These are phyloP conservation scores for Bombus consobrinus DNA, from an alignment of 1,140 invertebrate genomes.

Conservation along the genomic window DNA sequence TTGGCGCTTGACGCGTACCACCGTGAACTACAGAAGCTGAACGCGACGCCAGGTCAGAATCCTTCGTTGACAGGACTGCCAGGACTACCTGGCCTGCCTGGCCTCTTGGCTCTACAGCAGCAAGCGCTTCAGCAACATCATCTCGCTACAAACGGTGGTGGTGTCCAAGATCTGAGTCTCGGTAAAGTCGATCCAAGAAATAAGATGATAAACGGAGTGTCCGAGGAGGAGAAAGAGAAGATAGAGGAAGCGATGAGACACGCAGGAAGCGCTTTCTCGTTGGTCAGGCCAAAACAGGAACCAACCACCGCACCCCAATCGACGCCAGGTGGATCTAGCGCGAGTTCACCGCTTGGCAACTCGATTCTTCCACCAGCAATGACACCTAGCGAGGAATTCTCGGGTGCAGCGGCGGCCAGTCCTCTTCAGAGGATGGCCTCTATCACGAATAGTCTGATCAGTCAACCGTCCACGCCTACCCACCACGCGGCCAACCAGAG, in stretches of 20 bases:
- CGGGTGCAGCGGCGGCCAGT: slow-evolving; percentile 90
- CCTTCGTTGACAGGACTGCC: slow-evolving; percentile 83
- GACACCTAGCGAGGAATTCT: slow-evolving; percentile 90
- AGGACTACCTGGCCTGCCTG: slow-evolving; percentile 85
- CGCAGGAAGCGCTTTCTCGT: slow-evolving; percentile 92
- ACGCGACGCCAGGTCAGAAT: slow-evolving; percentile 85
- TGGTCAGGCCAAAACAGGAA: slow-evolving; percentile 92
- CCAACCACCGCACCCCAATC: slow-evolving; percentile 86
- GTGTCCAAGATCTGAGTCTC: slow-evolving; percentile 93
- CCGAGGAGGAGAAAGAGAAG: slow-evolving; percentile 86
- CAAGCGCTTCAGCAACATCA: slow-evolving; percentile 87
- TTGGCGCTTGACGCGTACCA: slow-evolving; percentile 96
- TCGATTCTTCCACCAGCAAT: slow-evolving; percentile 91
- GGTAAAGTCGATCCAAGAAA: slow-evolving; percentile 88
- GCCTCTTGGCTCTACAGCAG: slow-evolving; percentile 89
- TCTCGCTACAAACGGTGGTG: slow-evolving; percentile 85
- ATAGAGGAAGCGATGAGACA: slow-evolving; percentile 89
- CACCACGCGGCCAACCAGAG: slow-evolving; percentile 91
- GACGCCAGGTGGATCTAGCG: slow-evolving; percentile 85
- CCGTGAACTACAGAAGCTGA: slow-evolving; percentile 93
- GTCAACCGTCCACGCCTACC: slow-evolving; percentile 92
- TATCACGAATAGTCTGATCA: slow-evolving; percentile 97
- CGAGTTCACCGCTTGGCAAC: slow-evolving; percentile 91
- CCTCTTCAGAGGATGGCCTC: slow-evolving; percentile 98
- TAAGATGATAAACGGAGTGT: slow-evolving; percentile 88